Conservation (phyloP, 2,797 vertebrate genomes). For the Emys orbicularis region DNA sequence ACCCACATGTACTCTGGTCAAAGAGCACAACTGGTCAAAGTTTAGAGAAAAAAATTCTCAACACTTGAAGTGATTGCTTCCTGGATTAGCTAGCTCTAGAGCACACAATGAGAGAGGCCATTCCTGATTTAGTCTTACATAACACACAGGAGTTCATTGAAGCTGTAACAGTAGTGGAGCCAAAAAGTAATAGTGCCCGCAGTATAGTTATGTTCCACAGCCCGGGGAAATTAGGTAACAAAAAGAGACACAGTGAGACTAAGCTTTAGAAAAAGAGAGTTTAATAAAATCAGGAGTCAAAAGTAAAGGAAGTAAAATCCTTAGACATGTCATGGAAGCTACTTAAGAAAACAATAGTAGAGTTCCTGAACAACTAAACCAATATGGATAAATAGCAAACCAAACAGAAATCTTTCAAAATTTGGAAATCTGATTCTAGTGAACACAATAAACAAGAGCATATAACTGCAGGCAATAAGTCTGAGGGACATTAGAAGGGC, state of each 20-base stretch:
- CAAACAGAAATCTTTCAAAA: not conserved
- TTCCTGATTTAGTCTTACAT: not conserved
- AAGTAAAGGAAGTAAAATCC: constrained; percentile 51
- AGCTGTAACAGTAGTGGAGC: not conserved
- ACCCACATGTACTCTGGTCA: not conserved
- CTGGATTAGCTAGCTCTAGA: not conserved
- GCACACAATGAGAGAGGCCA: not conserved
- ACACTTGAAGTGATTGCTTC: not conserved
- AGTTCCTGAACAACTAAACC: constrained; percentile 20
- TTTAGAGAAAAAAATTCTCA: not conserved
- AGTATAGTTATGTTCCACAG: constrained; percentile 27
- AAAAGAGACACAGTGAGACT: constrained; percentile 14
- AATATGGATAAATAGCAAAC: not conserved
- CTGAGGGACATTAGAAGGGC: not conserved
- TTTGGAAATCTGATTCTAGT: not conserved
- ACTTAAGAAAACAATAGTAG: constrained; percentile 41
- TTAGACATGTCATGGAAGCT: constrained; percentile 24
- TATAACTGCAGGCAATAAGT: not conserved
- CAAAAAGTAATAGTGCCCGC: not conserved
- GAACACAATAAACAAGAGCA: not conserved
- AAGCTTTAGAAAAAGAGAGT: constrained; percentile 32
- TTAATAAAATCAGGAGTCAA: constrained; percentile 43
- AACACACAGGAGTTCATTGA: not conserved
- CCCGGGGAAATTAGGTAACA: not conserved
- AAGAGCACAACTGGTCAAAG: not conserved